These are phyloP conservation scores for Conopomorpha cramerella DNA, from an alignment of 1,140 invertebrate genomes.

Conservation along the genomic window DNA sequence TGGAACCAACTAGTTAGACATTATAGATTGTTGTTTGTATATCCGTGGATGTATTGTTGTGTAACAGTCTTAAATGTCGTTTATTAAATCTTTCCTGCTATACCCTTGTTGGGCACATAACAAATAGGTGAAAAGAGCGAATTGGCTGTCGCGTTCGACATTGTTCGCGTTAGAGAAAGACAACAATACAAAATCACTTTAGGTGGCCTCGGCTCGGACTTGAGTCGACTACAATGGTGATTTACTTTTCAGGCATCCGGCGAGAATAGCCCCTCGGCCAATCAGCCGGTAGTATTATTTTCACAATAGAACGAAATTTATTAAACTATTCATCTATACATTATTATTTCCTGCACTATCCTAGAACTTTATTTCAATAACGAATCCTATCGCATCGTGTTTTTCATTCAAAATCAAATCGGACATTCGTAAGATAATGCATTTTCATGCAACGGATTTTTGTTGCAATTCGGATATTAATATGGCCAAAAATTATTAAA, in stretches of 20 bases:
- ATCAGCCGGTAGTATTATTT: constrained; percentile 67
- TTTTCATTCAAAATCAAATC: no score
- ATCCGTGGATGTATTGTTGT: constrained; percentile 58
- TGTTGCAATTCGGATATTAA: no score
- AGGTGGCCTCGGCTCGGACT: constrained; percentile 47
- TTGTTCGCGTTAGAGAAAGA: constrained; percentile 2
- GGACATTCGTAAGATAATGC: no score
- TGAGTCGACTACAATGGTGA: constrained; percentile 57
- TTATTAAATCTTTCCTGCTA: no score
- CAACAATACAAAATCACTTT: constrained; percentile 55
- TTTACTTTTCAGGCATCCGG: constrained; percentile 67
- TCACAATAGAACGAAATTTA: constrained; percentile 55
- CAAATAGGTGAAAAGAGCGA: no score
- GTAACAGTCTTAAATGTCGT: no score
- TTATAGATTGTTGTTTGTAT: constrained; percentile 52
- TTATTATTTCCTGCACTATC: constrained; percentile 54
- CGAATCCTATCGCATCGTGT: constrained; percentile 49
- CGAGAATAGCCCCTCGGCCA: constrained; percentile 70
- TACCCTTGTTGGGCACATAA: no score
- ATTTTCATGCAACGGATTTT: no score
- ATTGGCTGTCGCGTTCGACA: constrained; percentile 4
- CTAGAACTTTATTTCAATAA: constrained; percentile 44
- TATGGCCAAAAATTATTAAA: no score
- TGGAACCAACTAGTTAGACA: constrained; percentile 26
- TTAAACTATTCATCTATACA: no score